Evolutionary conservation across 2,113 vertebrate species (phyloP).

Genomic region (Psettodes erumei): DNA sequence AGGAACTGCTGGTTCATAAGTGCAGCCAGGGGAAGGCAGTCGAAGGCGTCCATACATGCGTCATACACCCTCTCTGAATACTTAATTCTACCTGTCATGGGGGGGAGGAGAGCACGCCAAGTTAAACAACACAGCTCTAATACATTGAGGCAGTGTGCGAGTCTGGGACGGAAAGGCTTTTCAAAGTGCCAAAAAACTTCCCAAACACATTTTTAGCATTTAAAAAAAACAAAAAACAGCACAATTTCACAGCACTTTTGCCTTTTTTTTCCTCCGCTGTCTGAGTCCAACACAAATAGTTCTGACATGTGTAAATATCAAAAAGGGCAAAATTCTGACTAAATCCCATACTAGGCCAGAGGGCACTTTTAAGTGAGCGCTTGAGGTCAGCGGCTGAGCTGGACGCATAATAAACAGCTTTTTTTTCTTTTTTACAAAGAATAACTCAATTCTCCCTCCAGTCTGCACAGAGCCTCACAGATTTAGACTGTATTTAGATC

Average conservation of each 20-base stretch:
- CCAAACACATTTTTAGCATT: conserved; percentile 58
- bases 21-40: conserved; percentile 98
- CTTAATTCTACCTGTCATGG: conserved; percentile 97
- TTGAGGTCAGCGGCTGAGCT: conserved; percentile 40
- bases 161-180: conserved; percentile 50
- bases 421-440: conserved; percentile 61
- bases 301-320: conserved; percentile 82
- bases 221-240: no score
- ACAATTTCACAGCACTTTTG: conserved; percentile 38
- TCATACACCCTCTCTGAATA: conserved; percentile 98
- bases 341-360: conserved; percentile 33
- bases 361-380: conserved; percentile 46
- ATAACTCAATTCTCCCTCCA: conserved; percentile 52
- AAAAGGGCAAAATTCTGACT: conserved; percentile 48
- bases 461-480: conserved; percentile 9
- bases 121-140: conserved; percentile 65
- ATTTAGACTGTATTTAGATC: conserved; percentile 16
- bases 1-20: conserved; percentile 99
- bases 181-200: conserved; percentile 57
- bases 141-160: conserved; percentile 49
- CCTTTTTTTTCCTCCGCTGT: not conserved
- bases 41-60: conserved; percentile 99
- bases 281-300: conserved; percentile 67
- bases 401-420: conserved; percentile 60
- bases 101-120: conserved; percentile 57